These are phyloP conservation scores for Parazoanthus atlanticus DNA, from an alignment of 92 coral and sea anemone species.

Conservation along the genomic window DNA sequence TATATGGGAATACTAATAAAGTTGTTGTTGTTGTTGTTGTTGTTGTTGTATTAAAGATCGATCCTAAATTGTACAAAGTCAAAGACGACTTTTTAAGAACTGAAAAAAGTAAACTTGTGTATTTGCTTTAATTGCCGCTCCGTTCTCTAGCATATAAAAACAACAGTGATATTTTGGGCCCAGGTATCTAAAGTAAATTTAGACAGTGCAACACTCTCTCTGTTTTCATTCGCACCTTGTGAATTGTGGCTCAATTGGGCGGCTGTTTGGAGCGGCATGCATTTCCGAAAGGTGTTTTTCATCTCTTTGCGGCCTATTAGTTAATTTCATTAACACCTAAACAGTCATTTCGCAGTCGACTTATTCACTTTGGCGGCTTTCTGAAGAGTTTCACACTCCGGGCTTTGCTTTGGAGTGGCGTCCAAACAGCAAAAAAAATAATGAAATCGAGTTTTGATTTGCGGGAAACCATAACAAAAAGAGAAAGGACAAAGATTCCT, in stretches of 20 bases:
- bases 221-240: slow-evolving; percentile 6
- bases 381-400: slow-evolving; percentile 30
- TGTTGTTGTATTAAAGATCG: not conserved
- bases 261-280: slow-evolving; percentile 14
- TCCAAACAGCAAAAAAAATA: slow-evolving; percentile 25
- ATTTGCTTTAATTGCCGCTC: not conserved
- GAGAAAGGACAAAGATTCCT: not conserved
- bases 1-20: no score
- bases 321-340: slow-evolving; percentile 49
- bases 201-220: not conserved
- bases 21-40: no score
- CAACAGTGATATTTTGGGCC: not conserved
- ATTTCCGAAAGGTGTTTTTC: slow-evolving; percentile 29
- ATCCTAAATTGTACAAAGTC: not conserved
- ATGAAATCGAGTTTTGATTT: slow-evolving; percentile 17
- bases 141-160: no score
- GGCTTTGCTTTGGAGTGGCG: slow-evolving; percentile 20
- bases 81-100: not conserved
- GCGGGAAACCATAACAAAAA: slow-evolving; percentile 21
- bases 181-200: not conserved
- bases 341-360: slow-evolving; percentile 19
- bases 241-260: not conserved
- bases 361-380: slow-evolving; percentile 43
- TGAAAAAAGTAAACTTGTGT: no score
- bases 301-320: slow-evolving; percentile 39